Conservation (phyloP, 1,140 invertebrate species). For the Epicauta chinensis region DNA sequence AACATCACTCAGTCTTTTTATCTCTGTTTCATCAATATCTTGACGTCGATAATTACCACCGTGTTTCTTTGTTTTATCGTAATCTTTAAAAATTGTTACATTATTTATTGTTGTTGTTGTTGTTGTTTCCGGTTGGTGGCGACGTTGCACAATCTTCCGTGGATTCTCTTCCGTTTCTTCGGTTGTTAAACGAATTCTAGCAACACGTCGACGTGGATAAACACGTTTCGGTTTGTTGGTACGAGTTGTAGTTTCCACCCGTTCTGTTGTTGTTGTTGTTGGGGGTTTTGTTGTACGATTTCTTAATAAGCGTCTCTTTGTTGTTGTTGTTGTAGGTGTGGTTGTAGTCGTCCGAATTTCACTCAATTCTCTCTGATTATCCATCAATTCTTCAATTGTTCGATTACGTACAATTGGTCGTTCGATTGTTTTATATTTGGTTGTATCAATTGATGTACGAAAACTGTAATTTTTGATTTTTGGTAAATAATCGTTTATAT, state of each 20-base stretch:
- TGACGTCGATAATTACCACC: conserved; percentile 25
- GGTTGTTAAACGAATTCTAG: conserved; percentile 17
- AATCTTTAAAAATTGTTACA: conserved; percentile 22
- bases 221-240: conserved; percentile 24
- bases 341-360: background rate
- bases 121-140: background rate
- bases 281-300: background rate
- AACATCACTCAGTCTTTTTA: conserved; percentile 23
- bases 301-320: background rate
- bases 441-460: conserved; percentile 35
- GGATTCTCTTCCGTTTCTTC: conserved; percentile 16
- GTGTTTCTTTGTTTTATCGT: conserved; percentile 24
- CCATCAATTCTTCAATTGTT: conserved; percentile 3
- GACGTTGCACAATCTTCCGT: conserved; percentile 15
- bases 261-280: conserved; percentile 1
- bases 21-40: background rate
- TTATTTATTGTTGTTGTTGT: background rate
- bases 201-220: conserved; percentile 23
- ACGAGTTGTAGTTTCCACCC: background rate
- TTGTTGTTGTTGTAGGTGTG: background rate
- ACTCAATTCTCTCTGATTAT: background rate
- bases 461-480: conserved; percentile 33
- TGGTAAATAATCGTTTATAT: conserved; percentile 34
- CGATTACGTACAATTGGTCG: conserved; percentile 20
- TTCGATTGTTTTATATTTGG: conserved; percentile 41